Evolutionary conservation across 1,140 invertebrate species (phyloP).

Genomic region (Cherax destructor): DNA sequence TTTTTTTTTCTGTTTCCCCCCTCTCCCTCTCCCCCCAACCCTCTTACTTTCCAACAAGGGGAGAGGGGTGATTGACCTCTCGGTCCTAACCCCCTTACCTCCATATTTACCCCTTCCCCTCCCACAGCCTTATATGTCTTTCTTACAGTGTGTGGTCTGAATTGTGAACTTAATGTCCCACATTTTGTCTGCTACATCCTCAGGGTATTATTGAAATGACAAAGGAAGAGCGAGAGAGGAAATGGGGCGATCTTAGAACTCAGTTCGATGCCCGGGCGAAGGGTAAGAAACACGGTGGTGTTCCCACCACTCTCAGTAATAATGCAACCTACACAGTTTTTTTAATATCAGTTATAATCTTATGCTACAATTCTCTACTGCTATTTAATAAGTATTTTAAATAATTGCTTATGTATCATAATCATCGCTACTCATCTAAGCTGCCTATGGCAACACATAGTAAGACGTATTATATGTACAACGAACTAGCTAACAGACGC

Average conservation of each 20-base stretch:
- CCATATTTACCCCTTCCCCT: not conserved
- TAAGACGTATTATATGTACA: too few relatives aligned
- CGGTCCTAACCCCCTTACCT: not conserved
- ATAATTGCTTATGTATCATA: too few relatives aligned
- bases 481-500: too few relatives aligned
- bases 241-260: slow-evolving; percentile 61
- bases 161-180: not conserved
- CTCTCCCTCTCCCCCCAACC: slow-evolving; percentile 3
- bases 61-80: too few relatives aligned
- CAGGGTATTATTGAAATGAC: slow-evolving; percentile 62
- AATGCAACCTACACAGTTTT: too few relatives aligned
- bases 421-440: too few relatives aligned
- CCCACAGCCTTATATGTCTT: not conserved
- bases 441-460: too few relatives aligned
- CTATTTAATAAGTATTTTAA: too few relatives aligned
- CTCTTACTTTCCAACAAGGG: not conserved
- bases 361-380: too few relatives aligned
- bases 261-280: slow-evolving; percentile 58
- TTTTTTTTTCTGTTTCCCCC: not conserved
- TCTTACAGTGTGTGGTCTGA: not conserved
- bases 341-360: too few relatives aligned
- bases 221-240: slow-evolving; percentile 67
- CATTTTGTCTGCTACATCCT: not conserved
- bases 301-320: too few relatives aligned
- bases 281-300: slow-evolving; percentile 33